A percentile compares a stretch with the other conserved stretches of the same genome.
These are phyloP conservation scores for Pluvianellus socialis DNA, from an alignment of 2,113 vertebrate genomes.

Conservation along the genomic window DNA sequence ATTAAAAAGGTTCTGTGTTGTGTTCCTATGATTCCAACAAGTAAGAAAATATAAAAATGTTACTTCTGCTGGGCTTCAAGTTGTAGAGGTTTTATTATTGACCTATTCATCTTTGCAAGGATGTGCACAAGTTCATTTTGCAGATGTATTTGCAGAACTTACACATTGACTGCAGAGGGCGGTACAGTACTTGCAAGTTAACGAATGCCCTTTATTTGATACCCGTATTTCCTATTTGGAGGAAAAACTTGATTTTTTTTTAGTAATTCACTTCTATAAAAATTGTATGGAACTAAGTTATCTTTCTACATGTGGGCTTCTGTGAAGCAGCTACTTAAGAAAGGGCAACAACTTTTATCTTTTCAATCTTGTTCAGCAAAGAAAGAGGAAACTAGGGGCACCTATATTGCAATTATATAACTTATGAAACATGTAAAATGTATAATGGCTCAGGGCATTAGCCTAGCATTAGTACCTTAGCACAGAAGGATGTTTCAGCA, in stretches of 20 bases:
- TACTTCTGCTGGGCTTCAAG: neutral
- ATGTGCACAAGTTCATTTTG: neutral
- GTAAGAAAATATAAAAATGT: neutral
- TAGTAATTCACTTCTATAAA: neutral
- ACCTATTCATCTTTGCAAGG: neutral
- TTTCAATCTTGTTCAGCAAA: neutral
- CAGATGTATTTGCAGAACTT: neutral
- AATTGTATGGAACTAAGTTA: neutral
- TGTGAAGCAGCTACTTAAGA: neutral
- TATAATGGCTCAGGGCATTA: neutral
- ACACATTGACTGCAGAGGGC: conserved; percentile 4
- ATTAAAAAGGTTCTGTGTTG: neutral
- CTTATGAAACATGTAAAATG: neutral
- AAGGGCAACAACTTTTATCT: neutral
- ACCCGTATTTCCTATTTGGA: neutral
- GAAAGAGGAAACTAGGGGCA: neutral
- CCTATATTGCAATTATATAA: neutral
- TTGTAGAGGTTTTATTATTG: neutral
- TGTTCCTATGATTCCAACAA: neutral
- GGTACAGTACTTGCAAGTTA: neutral
- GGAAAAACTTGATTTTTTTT: neutral
- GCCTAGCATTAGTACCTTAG: neutral
- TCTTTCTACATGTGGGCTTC: neutral
- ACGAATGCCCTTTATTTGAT: neutral
- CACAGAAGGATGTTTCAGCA: neutral